Evolutionary conservation across 2,113 vertebrate genomes (phyloP).

Genomic region (Numida meleagris): DNA sequence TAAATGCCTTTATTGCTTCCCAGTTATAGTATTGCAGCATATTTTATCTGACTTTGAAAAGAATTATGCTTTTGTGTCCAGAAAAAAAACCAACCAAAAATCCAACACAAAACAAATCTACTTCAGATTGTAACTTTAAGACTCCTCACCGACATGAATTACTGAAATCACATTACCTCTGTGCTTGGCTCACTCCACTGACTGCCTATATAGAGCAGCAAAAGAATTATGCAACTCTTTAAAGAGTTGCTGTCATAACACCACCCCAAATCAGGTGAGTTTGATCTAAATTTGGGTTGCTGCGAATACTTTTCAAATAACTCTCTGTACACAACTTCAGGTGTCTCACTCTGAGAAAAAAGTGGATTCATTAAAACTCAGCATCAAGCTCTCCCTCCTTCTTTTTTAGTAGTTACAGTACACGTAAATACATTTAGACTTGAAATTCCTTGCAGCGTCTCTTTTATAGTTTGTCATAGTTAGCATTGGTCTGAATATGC

Average conservation of each 20-base stretch:
- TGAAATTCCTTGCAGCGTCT: not conserved
- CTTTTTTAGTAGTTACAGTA: constrained; percentile 25
- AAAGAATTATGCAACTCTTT: constrained; percentile 39
- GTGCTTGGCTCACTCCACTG: constrained; percentile 4
- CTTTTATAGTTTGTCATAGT: constrained; percentile 41
- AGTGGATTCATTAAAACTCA: constrained; percentile 3
- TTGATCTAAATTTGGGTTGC: constrained; percentile 34
- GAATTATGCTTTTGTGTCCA: constrained; percentile 16
- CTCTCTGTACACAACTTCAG: not conserved
- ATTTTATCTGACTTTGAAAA: constrained; percentile 52
- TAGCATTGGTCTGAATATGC: constrained; percentile 22
- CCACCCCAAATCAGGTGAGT: not conserved
- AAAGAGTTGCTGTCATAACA: constrained; percentile 10
- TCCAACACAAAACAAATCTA: not conserved
- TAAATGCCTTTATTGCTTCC: not conserved
- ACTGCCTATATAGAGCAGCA: constrained; percentile 26
- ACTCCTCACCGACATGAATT: constrained; percentile 24
- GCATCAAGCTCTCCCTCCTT: not conserved
- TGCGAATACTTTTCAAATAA: not conserved
- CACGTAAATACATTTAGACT: constrained; percentile 33
- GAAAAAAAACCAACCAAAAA: not conserved
- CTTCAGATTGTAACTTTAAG: constrained; percentile 21
- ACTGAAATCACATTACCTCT: constrained; percentile 48
- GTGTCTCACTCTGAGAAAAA: not conserved
- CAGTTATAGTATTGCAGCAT: not conserved